A percentile compares a stretch with the other conserved stretches of the same genome.
Conservation (phyloP, 2,113 vertebrate species). For the Synchiropus splendidus region DNA sequence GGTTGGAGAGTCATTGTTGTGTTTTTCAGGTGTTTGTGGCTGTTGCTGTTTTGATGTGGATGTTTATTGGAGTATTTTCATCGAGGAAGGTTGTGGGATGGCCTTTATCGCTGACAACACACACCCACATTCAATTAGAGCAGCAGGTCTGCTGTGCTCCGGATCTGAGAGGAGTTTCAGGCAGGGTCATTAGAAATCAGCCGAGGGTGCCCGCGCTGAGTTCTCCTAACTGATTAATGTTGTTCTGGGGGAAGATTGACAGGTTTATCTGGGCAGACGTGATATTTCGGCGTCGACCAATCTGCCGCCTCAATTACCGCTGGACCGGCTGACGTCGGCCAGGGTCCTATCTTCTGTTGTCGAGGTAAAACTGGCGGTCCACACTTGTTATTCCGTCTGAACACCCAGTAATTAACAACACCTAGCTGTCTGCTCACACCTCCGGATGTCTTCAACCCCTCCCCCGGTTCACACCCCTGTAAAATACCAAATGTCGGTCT, state of each 20-base stretch:
- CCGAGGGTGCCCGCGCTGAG: constrained; percentile 19
- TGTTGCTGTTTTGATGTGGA: no score
- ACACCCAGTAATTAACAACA: constrained; percentile 8
- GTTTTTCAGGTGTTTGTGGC: no score
- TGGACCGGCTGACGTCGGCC: not conserved
- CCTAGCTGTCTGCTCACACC: constrained; percentile 1
- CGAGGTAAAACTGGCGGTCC: no score
- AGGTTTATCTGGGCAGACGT: not conserved
- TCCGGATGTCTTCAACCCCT: not conserved
- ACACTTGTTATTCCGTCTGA: no score
- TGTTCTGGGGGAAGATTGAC: not conserved
- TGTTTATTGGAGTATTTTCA: not conserved
- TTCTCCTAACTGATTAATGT: constrained; percentile 14
- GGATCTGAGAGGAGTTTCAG: constrained; percentile 6
- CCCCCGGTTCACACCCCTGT: not conserved
- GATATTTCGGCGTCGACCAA: no score
- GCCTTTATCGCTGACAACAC: not conserved
- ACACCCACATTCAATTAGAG: constrained; percentile 7
- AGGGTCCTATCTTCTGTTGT: no score
- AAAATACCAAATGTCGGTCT: constrained; percentile 48
- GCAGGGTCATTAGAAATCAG: constrained; percentile 21
- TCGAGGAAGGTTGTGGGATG: not conserved
- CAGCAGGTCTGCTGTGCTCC: not conserved
- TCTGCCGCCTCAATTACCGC: not conserved
- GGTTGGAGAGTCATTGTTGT: no score